Conservation (phyloP, 2,113 vertebrate genomes). For the Delphinus delphis region DNA sequence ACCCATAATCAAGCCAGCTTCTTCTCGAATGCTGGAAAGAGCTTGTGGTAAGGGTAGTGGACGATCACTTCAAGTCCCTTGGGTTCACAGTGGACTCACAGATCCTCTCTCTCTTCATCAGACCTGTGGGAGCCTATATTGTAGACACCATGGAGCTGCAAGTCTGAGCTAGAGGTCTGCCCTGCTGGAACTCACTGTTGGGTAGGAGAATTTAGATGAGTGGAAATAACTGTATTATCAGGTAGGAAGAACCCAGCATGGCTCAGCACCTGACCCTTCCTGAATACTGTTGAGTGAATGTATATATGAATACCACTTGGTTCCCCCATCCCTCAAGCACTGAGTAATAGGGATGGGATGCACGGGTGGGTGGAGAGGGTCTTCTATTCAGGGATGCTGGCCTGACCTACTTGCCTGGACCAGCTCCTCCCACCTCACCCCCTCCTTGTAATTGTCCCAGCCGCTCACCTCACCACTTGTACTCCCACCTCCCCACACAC, state of each 20-base stretch:
- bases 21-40: not conserved
- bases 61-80: not conserved
- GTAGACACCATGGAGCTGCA: not conserved
- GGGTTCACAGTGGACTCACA: not conserved
- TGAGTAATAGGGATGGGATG: no score
- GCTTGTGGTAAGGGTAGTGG: not conserved
- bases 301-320: not conserved
- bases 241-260: not conserved
- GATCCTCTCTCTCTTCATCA: not conserved
- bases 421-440: not conserved
- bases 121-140: rapidly evolving
- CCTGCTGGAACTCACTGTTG: not conserved
- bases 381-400: rapidly evolving
- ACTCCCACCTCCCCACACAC: rapidly evolving
- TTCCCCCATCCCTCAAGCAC: rapidly evolving
- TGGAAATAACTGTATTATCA: not conserved
- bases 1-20: not conserved
- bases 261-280: not conserved
- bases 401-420: not conserved
- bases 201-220: not conserved
- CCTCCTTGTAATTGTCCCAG: no score
- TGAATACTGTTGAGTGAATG: no score
- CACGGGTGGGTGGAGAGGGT: not conserved
- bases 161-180: not conserved
- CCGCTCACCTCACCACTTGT: not conserved